Percentiles rank a stretch among this genome's conserved stretches.
These are phyloP conservation scores for Epicampocera succincta DNA, from an alignment of 2,888 invertebrate genomes.

Conservation along the genomic window DNA sequence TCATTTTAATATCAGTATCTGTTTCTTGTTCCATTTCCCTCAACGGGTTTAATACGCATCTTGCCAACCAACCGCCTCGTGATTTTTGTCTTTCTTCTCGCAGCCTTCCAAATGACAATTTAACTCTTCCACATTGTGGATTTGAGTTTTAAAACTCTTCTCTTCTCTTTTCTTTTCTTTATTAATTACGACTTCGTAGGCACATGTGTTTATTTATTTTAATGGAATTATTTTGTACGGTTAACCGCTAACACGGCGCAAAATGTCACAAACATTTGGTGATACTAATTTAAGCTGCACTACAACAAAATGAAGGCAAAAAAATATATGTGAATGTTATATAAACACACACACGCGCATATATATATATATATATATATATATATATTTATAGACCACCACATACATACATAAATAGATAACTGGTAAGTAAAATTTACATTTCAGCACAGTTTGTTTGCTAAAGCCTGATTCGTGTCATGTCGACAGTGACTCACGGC, in stretches of 20 bases:
- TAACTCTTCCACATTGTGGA: constrained; percentile 50
- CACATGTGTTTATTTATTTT: constrained; percentile 25
- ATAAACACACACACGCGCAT: too few relatives aligned
- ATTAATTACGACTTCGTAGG: constrained; percentile 75
- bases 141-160: constrained; percentile 74
- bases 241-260: constrained; percentile 53
- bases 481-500: too few relatives aligned
- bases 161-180: constrained; percentile 71
- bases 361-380: too few relatives aligned
- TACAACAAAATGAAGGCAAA: background rate
- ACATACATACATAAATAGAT: too few relatives aligned
- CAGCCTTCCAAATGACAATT: constrained; percentile 43
- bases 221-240: constrained; percentile 56
- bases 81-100: constrained; percentile 49
- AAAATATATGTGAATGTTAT: background rate
- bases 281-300: background rate
- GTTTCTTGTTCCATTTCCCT: constrained; percentile 36
- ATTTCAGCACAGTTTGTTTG: too few relatives aligned
- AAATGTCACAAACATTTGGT: background rate
- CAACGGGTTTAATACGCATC: constrained; percentile 44
- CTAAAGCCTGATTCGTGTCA: too few relatives aligned
- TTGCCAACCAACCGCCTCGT: background rate
- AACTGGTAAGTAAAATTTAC: too few relatives aligned
- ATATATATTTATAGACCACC: too few relatives aligned
- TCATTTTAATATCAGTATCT: constrained; percentile 27